A percentile compares a stretch with the other conserved stretches of the same genome.
Evolutionary conservation across 2,113 vertebrate species (phyloP).

Genomic region (Romanogobio albipinnatus): DNA sequence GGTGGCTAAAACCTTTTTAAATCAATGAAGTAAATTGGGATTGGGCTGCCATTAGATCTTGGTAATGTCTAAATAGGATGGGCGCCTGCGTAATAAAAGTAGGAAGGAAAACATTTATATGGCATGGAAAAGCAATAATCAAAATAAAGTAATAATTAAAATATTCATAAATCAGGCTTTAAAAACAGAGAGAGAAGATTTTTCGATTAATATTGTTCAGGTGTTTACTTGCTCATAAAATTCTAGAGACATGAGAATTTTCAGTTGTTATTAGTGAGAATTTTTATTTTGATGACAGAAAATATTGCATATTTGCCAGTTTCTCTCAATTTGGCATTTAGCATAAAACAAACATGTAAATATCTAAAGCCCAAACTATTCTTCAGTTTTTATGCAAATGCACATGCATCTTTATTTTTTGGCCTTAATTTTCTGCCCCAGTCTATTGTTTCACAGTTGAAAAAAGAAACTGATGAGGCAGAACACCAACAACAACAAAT

Average conservation of each 20-base stretch:
- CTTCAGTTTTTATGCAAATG: too few species aligned
- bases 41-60: constrained; percentile 25
- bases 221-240: too few species aligned
- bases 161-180: neutral
- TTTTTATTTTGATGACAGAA: neutral
- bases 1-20: constrained; percentile 11
- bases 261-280: too few species aligned
- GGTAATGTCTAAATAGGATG: neutral
- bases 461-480: too few species aligned
- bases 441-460: too few species aligned
- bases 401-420: too few species aligned
- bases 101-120: constrained; percentile 16
- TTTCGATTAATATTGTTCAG: neutral
- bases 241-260: too few species aligned
- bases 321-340: neutral
- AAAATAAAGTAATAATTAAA: neutral
- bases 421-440: too few species aligned
- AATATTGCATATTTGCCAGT: neutral
- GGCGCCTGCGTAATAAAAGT: neutral
- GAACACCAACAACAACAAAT: too few species aligned
- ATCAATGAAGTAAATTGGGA: constrained; percentile 30
- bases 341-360: neutral
- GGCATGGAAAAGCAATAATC: neutral
- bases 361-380: neutral
- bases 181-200: neutral